Percentiles rank a stretch among this genome's conserved stretches.
Conservation (phyloP, 2,797 vertebrate species). For the Brachymystax lenok region DNA sequence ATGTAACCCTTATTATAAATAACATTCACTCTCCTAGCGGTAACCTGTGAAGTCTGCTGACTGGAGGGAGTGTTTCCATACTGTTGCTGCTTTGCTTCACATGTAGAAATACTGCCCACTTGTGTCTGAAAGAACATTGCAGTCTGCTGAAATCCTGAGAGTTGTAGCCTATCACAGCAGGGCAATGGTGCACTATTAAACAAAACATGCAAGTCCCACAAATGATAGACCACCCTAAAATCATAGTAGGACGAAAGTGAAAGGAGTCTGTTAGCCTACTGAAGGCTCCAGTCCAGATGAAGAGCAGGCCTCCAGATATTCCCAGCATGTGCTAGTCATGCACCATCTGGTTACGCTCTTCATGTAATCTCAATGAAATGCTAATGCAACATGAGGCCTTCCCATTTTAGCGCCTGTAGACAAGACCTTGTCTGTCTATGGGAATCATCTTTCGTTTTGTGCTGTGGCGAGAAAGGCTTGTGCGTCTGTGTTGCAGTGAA, state of each 20-base stretch:
- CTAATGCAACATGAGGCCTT: slow-evolving; percentile 2
- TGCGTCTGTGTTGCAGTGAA: background rate
- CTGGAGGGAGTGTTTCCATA: background rate
- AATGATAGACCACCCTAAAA: background rate
- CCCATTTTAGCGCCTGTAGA: slow-evolving; percentile 12
- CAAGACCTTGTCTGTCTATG: background rate
- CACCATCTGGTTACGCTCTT: background rate
- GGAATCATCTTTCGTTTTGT: background rate
- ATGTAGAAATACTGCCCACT: slow-evolving; percentile 60
- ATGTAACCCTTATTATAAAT: too few relatives aligned
- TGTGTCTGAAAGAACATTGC: slow-evolving; percentile 39
- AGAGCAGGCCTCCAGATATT: background rate
- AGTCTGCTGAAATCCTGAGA: background rate
- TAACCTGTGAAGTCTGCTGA: slow-evolving; percentile 5
- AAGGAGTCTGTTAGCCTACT: background rate
- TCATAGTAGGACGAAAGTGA: background rate
- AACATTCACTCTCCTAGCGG: background rate
- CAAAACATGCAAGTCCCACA: background rate
- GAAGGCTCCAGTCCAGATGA: background rate
- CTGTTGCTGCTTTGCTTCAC: background rate
- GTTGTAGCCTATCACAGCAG: background rate
- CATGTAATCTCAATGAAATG: background rate
- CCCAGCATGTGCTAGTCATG: slow-evolving; percentile 1
- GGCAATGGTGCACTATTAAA: background rate
- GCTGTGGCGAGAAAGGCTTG: background rate